phyloP scores from a whole-genome alignment of 2,113 vertebrate genomes.

The Hydrolagus affinis region DNA sequence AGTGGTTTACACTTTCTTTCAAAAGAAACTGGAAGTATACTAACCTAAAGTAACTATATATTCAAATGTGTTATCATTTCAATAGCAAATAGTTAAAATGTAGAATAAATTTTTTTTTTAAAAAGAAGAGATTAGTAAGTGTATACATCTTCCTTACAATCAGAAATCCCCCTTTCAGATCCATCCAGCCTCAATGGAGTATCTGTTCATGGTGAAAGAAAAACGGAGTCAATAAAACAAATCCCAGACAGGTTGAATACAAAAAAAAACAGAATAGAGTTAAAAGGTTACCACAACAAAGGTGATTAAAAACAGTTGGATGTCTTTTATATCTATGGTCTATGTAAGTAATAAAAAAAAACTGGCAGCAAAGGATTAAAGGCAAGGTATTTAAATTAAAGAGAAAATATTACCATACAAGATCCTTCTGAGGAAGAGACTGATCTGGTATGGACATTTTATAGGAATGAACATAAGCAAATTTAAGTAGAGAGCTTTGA shows the following conservation, averaged over 20 bases:
- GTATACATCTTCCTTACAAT: neutral
- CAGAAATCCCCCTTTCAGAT: neutral
- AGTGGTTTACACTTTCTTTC: too few relatives aligned
- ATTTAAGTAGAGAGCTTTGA: neutral
- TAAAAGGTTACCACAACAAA: too few relatives aligned
- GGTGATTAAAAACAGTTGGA: neutral
- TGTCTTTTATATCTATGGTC: neutral
- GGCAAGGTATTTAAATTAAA: neutral
- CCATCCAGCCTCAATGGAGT: neutral
- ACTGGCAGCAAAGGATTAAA: neutral
- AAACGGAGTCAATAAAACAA: too few relatives aligned
- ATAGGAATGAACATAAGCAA: too few relatives aligned
- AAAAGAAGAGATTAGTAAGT: neutral
- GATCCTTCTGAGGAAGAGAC: neutral
- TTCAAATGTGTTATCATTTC: neutral
- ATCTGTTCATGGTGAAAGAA: neutral
- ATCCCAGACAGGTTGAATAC: too few relatives aligned
- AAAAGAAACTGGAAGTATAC: neutral
- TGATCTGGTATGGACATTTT: neutral
- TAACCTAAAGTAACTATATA: neutral
- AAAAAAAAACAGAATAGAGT: too few relatives aligned
- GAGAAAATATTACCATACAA: neutral
- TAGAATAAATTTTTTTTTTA: neutral
- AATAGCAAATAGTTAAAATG: neutral
- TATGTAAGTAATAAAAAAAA: neutral